phyloP scores from a whole-genome alignment of 2,113 vertebrate genomes.

The Pogona vitticeps region DNA sequence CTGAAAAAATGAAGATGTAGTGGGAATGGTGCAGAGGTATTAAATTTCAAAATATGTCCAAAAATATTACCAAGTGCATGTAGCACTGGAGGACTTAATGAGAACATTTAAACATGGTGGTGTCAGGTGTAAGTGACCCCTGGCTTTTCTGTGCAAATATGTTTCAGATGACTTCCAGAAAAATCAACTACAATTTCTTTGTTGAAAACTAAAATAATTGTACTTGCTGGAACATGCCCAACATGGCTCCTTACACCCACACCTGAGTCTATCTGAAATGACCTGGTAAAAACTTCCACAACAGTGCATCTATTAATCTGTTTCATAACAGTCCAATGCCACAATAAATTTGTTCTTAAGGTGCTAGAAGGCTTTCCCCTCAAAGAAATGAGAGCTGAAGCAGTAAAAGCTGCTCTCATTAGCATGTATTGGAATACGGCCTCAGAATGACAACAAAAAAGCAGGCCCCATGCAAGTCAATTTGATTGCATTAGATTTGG shows the following conservation, averaged over 20 bases:
- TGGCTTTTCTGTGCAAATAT: constrained; percentile 23
- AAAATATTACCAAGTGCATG: background rate
- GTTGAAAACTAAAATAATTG: constrained; percentile 1
- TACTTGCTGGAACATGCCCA: constrained; percentile 2
- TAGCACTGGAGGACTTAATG: background rate
- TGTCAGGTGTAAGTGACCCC: constrained; percentile 28
- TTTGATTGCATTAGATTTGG: background rate
- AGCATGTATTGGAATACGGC: background rate
- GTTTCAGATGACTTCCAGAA: constrained; percentile 13
- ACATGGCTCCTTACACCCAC: background rate
- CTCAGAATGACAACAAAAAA: constrained; percentile 1
- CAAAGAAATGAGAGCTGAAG: background rate
- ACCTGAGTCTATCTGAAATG: background rate
- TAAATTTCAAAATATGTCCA: background rate
- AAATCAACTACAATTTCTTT: constrained; percentile 22
- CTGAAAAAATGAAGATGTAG: background rate
- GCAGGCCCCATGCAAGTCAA: background rate
- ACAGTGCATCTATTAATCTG: background rate
- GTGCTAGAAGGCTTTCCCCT: background rate
- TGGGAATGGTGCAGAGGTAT: background rate
- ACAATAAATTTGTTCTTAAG: background rate
- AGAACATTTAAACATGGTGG: background rate
- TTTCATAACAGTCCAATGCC: background rate
- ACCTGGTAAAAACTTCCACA: constrained; percentile 11
- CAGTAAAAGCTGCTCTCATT: background rate